Evolutionary conservation across 2,797 vertebrate species (phyloP).

Genomic region (Micromesistius poutassou): DNA sequence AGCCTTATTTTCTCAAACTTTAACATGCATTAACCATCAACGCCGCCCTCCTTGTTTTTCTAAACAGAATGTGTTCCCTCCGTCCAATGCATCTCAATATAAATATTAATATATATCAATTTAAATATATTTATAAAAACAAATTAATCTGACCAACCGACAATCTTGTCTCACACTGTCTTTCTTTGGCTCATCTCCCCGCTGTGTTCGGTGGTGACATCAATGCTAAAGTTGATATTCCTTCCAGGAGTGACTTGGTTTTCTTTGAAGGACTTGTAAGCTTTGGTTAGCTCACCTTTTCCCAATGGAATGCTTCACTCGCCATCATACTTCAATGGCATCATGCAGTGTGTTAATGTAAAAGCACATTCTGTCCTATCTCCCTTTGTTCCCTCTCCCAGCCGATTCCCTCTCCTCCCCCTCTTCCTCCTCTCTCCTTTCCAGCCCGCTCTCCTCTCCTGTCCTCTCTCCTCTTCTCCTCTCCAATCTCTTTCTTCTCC

Average conservation of each 20-base stretch:
- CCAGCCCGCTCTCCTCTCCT: neutral
- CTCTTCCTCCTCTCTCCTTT: neutral
- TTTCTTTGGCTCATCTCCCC: neutral
- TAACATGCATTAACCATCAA: neutral
- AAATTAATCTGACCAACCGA: neutral
- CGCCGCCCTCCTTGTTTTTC: neutral
- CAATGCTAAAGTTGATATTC: slow-evolving; percentile 14
- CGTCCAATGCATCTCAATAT: neutral
- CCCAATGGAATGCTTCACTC: neutral
- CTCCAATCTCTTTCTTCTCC: neutral
- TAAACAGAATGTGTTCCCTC: neutral
- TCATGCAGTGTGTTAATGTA: neutral
- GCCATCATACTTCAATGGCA: neutral
- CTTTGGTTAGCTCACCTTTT: neutral
- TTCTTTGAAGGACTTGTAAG: slow-evolving; percentile 11
- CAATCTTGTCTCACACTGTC: neutral
- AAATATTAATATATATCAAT: neutral
- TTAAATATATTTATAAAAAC: neutral
- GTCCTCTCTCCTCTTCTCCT: neutral
- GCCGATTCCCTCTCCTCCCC: neutral
- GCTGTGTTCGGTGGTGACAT: neutral
- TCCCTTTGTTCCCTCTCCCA: neutral
- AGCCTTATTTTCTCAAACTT: neutral
- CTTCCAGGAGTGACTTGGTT: slow-evolving; percentile 27
- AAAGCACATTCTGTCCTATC: neutral